These are phyloP conservation scores for Ceratotherium simum DNA, from an alignment of 2,113 vertebrate genomes.

Conservation along the genomic window DNA sequence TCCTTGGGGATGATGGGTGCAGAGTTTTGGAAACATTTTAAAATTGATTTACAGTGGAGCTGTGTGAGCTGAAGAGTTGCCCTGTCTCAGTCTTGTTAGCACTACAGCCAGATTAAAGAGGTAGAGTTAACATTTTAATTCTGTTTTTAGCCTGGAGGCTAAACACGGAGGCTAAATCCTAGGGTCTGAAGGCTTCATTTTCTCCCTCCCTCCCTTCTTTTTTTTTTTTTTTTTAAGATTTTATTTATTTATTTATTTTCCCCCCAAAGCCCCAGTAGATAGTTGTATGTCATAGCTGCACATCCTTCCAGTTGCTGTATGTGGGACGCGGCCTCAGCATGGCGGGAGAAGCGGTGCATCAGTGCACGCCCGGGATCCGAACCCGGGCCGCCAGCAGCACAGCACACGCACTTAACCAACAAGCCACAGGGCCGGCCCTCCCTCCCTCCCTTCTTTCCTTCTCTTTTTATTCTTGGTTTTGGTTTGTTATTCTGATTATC, in stretches of 20 bases:
- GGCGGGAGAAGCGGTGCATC: too few relatives aligned
- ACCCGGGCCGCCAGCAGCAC: too few relatives aligned
- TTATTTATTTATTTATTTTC: too few relatives aligned
- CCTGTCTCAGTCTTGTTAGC: neutral
- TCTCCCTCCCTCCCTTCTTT: fast-evolving
- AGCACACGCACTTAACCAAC: too few relatives aligned
- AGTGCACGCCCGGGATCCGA: too few relatives aligned
- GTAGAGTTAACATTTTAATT: neutral
- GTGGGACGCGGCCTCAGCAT: too few relatives aligned
- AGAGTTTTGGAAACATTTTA: neutral
- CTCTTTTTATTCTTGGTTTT: neutral
- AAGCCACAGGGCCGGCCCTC: neutral
- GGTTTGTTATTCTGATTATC: slow-evolving; percentile 18
- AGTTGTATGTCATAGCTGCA: too few relatives aligned
- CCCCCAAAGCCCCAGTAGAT: too few relatives aligned
- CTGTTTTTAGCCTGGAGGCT: slow-evolving; percentile 37
- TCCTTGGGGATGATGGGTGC: neutral
- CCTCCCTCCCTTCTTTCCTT: fast-evolving
- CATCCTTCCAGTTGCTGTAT: too few relatives aligned
- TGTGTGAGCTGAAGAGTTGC: neutral
- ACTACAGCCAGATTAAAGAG: neutral
- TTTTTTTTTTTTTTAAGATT: too few relatives aligned
- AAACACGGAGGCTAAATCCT: neutral
- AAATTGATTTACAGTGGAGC: neutral
- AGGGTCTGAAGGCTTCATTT: neutral